Conservation (phyloP, 2,113 vertebrate genomes). For the Naja naja region DNA sequence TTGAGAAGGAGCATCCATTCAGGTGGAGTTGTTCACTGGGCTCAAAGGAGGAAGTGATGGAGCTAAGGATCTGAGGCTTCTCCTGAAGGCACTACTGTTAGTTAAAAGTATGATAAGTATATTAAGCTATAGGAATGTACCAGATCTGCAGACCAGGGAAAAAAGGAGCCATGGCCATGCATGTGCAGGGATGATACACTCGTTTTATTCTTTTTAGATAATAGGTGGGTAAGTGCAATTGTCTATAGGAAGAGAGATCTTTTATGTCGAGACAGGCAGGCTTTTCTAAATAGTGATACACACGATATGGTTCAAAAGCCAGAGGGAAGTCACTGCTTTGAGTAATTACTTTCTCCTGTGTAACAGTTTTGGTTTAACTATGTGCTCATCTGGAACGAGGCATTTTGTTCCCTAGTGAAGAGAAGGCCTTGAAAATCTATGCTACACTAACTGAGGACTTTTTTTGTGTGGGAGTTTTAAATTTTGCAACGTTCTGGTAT, state of each 20-base stretch:
- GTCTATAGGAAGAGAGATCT: slow-evolving; percentile 8
- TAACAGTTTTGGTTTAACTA: neutral
- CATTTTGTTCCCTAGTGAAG: neutral
- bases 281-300: neutral
- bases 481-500: neutral
- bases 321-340: neutral
- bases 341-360: slow-evolving; percentile 4
- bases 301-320: neutral
- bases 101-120: slow-evolving; percentile 38
- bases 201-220: slow-evolving; percentile 21
- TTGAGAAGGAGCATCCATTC: slow-evolving; percentile 16
- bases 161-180: slow-evolving; percentile 3
- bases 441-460: neutral
- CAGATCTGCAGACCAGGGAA: slow-evolving; percentile 12
- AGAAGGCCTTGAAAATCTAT: neutral
- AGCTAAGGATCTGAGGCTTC: slow-evolving; percentile 6
- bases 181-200: slow-evolving; percentile 18
- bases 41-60: slow-evolving; percentile 14
- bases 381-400: neutral
- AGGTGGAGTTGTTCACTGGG: neutral
- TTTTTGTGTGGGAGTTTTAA: neutral
- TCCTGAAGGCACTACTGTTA: slow-evolving; percentile 27
- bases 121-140: slow-evolving; percentile 31
- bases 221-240: slow-evolving; percentile 57
- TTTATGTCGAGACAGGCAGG: neutral